phyloP scores from a whole-genome alignment of 1,140 invertebrate species.

The Papilio polytes region DNA sequence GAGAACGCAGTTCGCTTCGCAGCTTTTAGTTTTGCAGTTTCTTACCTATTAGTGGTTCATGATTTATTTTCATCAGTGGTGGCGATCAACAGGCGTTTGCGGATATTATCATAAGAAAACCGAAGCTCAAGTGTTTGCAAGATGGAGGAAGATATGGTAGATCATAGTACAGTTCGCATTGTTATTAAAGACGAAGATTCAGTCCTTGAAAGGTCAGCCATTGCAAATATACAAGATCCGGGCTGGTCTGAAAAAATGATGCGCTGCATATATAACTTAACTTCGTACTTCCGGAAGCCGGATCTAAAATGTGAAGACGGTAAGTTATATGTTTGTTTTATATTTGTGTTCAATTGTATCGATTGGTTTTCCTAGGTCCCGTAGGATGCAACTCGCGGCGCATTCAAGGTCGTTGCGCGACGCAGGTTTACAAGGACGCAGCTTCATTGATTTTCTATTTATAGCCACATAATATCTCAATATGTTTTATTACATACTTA shows the following conservation, averaged over 20 bases:
- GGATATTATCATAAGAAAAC: background rate
- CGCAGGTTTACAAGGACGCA: slow-evolving; percentile 80
- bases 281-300: slow-evolving; percentile 54
- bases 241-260: slow-evolving; percentile 68
- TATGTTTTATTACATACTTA: background rate
- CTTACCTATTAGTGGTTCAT: too few relatives aligned
- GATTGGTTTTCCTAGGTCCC: slow-evolving; percentile 46
- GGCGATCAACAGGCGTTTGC: background rate
- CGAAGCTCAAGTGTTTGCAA: background rate
- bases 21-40: too few relatives aligned
- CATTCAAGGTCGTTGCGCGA: slow-evolving; percentile 62
- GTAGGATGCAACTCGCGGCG: slow-evolving; percentile 49
- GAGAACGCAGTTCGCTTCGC: too few relatives aligned
- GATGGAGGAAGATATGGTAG: slow-evolving; percentile 34
- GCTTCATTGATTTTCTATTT: slow-evolving; percentile 84
- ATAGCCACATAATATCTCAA: slow-evolving; percentile 84
- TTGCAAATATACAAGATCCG: slow-evolving; percentile 56
- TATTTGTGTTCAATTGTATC: slow-evolving; percentile 35
- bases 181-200: slow-evolving; percentile 33
- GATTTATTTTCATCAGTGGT: background rate
- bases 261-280: slow-evolving; percentile 64
- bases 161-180: slow-evolving; percentile 26
- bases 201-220: slow-evolving; percentile 16
- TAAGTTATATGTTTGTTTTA: slow-evolving; percentile 48
- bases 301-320: slow-evolving; percentile 58